phyloP scores from a whole-genome alignment of 2,113 vertebrate species.

The Thamnaconus septentrionalis region DNA sequence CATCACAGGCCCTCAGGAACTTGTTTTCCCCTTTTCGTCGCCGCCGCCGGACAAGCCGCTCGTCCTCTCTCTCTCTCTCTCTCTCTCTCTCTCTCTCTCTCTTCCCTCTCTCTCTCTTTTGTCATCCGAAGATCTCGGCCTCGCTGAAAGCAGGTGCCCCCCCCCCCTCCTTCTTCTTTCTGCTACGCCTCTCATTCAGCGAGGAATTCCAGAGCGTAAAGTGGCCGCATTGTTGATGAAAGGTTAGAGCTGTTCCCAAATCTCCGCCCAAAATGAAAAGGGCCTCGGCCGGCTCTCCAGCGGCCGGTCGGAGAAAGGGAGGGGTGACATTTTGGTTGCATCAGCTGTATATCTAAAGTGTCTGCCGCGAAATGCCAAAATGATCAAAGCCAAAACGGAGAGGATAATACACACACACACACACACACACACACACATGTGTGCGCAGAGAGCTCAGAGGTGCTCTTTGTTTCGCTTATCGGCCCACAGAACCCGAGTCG shows the following conservation, averaged over 20 bases:
- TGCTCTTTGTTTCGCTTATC: conserved; percentile 56
- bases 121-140: conserved; percentile 20
- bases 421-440: conserved; percentile 8
- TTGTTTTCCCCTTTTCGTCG: conserved; percentile 46
- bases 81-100: conserved; percentile 1
- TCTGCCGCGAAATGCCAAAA: conserved; percentile 68
- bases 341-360: conserved; percentile 71
- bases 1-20: conserved; percentile 18
- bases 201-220: conserved; percentile 62
- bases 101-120: conserved; percentile 34
- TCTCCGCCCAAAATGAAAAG: conserved; percentile 61
- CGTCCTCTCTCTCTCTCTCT: neutral
- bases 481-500: conserved; percentile 54
- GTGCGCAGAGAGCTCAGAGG: conserved; percentile 34
- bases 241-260: conserved; percentile 71
- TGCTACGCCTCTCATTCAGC: conserved; percentile 47
- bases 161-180: too few relatives aligned
- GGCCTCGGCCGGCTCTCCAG: conserved; percentile 54
- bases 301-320: conserved; percentile 44
- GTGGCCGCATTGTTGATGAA: conserved; percentile 70
- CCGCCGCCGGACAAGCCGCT: conserved; percentile 35
- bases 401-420: conserved; percentile 43
- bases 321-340: conserved; percentile 71
- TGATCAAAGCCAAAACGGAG: conserved; percentile 66
- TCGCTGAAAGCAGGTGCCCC: conserved; percentile 47